Evolutionary conservation across 2,888 invertebrate genomes (phyloP).

Genomic region (Acanthosepion pharaonis): DNA sequence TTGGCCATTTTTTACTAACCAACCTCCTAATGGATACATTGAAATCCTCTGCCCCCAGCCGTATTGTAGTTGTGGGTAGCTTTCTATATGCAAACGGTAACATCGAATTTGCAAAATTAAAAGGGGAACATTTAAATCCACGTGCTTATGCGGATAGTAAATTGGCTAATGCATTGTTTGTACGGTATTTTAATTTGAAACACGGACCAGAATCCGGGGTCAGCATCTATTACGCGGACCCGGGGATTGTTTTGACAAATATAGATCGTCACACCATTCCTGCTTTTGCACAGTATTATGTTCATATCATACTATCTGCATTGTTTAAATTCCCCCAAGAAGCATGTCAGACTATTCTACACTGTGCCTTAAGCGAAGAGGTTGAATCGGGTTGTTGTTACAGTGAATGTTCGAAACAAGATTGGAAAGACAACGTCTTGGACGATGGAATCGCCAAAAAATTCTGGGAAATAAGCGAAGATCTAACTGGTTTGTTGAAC

Average conservation of each 20-base stretch:
- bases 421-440: neutral
- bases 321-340: neutral
- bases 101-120: neutral
- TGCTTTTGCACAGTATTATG: neutral
- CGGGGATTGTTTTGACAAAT: neutral
- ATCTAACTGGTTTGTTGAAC: neutral
- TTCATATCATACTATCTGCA: neutral
- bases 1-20: slow-evolving; percentile 85
- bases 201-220: slow-evolving; percentile 53
- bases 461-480: slow-evolving; percentile 34
- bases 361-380: neutral
- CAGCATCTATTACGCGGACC: neutral
- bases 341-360: neutral
- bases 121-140: neutral
- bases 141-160: slow-evolving; percentile 65
- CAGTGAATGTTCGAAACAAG: neutral
- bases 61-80: slow-evolving; percentile 90
- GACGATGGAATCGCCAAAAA: neutral
- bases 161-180: slow-evolving; percentile 72
- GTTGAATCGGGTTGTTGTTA: neutral
- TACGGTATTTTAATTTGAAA: slow-evolving; percentile 52
- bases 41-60: slow-evolving; percentile 79
- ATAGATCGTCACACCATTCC: neutral
- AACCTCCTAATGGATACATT: slow-evolving; percentile 82
- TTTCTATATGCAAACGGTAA: slow-evolving; percentile 83